Evolutionary conservation across 1,140 invertebrate genomes (phyloP), one percentile per base, ranked within the genome.

Genomic region (Antheraea mylitta): DNA sequence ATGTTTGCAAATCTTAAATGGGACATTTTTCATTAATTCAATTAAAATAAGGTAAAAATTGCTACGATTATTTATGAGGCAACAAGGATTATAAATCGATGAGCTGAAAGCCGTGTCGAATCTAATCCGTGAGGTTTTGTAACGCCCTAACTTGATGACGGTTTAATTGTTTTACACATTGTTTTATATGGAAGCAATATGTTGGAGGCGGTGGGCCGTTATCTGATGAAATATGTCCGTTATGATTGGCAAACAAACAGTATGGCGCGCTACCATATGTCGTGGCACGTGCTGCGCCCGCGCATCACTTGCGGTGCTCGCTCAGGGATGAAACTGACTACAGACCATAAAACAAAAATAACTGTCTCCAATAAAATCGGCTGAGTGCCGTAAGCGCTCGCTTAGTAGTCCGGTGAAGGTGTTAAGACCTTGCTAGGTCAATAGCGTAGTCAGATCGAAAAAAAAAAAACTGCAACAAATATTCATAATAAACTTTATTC

Each of bases 161-260:
- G 80, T 81, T 85, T 88, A 84, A 91, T 89, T 86, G 85, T 81
- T n/a, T n/a, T 85, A 72, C 81, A 83, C 82, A 85, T 89, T 90
- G 89, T 90, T 90, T 90, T 87, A 86, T 86, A 89, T 87, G 77
- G 81, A 78, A 68, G 75, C 87, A 90, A 87, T 86, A 87, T 86
- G 86, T 75, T 66, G 77, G 77, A 82, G 82, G 80, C 79, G 82
- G 80, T 68, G 76, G 74, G 82, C 88, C 88, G 88, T 90, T 92
- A 92, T 90, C 88, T 89, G 89, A 92, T 92, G 89, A 92, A 89
- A 88, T 89, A 92, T 92, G 88, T 90, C 88, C 88, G 89, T 92
- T 92, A 92, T 92, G 89, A 92, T 92, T 92, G 88, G 87, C 89
- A 86, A 91, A 90, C 89, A 91, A 91, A 92, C 89, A 91, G 84